These are phyloP conservation scores for Beroe ovata DNA, from an alignment of 37 sponge, comb jelly and placozoan genomes.

Conservation along the genomic window DNA sequence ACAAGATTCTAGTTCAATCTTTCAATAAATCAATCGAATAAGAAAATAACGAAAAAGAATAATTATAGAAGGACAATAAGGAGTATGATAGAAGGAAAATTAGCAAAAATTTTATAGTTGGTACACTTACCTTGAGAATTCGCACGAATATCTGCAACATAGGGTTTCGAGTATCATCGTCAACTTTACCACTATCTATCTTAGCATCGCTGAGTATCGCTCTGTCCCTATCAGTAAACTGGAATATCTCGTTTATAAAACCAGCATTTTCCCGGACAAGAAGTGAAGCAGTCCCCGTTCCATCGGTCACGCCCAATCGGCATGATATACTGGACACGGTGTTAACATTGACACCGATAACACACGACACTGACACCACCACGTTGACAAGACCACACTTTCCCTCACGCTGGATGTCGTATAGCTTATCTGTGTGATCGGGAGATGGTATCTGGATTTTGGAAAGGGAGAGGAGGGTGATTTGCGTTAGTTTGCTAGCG, in stretches of 20 bases:
- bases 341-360: neutral
- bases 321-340: neutral
- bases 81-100: too few relatives aligned
- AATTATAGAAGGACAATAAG: too few relatives aligned
- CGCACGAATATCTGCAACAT: neutral
- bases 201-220: neutral
- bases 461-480: neutral
- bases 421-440: neutral
- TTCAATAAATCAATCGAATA: too few relatives aligned
- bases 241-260: slow-evolving; percentile 10
- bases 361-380: neutral
- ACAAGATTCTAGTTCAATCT: too few relatives aligned
- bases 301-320: neutral
- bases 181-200: slow-evolving; percentile 1
- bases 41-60: too few relatives aligned
- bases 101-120: too few relatives aligned
- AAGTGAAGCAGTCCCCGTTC: slow-evolving; percentile 1
- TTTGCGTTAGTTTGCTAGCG: neutral
- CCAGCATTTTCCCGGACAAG: neutral
- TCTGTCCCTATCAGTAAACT: neutral
- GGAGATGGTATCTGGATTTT: neutral
- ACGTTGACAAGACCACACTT: neutral
- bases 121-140: slow-evolving; percentile 28
- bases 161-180: neutral
- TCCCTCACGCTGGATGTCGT: neutral